Base-by-base conservation (phyloP, 2,113 vertebrate genomes). In the Microtus richardsoni region DNA sequence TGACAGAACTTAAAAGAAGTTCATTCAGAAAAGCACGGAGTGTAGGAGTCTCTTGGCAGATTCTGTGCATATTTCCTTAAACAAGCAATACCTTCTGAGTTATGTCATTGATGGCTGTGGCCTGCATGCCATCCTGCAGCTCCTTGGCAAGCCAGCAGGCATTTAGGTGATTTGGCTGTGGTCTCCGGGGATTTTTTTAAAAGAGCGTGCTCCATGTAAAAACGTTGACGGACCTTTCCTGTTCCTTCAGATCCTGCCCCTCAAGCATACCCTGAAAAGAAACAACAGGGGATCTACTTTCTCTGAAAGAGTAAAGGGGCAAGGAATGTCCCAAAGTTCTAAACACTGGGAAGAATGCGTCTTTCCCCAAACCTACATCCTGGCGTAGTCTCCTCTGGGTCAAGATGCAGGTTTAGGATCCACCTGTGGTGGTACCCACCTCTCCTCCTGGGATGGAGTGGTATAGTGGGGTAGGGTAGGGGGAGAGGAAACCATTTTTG, bases 1-100 rank as follows among this genome's bases (percentile, higher is more conserved):
- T 88, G 82, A 97, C 94, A 95, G 95, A 49, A 62, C 49, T 95
- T 95, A 71, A 79, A 86, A 97, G 95, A 96, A 96, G 95, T 96
- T 92, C 13, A 91, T 97, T 98, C 74, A 96, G 58, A 93, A 96
- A 97, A 94, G 95, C 79, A 80, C 78, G 87, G 94, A 44, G 58
- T 91, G 44, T 93, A 89, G 94, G 90, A 97, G n/a, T 92, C 39
- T 97, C 82, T 96, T 87, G 86, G 95, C 70, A 84, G 97, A 92
- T 77, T 97, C 36, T 49, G 87, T 92, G 94, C 54, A 87, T 92
- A 95, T n/a, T 89, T 95, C 89, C 73, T 92, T 80, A 84, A 91
- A 73, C 41, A 58, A 82, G 58, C 19, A 94, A 84, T 95, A 58
- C 36, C 47, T 91, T 97, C 96, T 98, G 13, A 10, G 71, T 96